Evolutionary conservation across 2,113 vertebrate genomes (phyloP), one percentile per base, ranked within the genome.

Genomic region (Tupaia chinensis): DNA sequence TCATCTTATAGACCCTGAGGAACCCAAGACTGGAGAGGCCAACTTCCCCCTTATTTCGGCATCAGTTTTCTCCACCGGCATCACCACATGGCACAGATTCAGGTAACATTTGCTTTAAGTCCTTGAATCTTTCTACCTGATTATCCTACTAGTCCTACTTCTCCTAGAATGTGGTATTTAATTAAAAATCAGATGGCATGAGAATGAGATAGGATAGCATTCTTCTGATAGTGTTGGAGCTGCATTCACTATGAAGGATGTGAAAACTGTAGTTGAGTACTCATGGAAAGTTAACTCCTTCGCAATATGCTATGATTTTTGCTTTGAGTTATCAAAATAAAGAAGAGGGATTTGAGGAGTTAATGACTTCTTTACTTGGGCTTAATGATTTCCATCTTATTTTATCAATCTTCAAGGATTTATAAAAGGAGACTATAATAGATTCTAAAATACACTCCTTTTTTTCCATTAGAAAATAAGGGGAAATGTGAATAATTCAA

Each of bases 61-160:
- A 16, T 89, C 53, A 19, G 3, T 27, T 77, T 58, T 78, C 54
- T 77, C 25, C 27, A 27, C 25, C 54, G 23, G 16, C 15, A 44
- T 87, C 29, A 4, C 54, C 63, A 1, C 34, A 2, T 1, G 14
- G 16, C 44, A 22, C 14, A 34, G 32, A 56, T 0, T 80, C 73
- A 96, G 97, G 96, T 98, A 95, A 72, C 1, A 1, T 14, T 29
- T 27, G 3, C 13, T 78, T 61, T 92, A 29, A 22, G 32, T 78
- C 20, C 27, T 61, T 32, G 34, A 14, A 11, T 61, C 44, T 93
- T 87, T 84, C 14, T 70, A 76, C 12, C 22, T 19, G 60, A 63
- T 32, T 32, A n/a, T 53, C 3, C 1, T 65, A 29, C 56, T 89
- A 54, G 73, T 68, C n/a, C 20, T 32, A 23, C 17, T 54, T 53